Conservation (phyloP, 2,797 vertebrate genomes). For the Gymnoscopelus braueri region DNA sequence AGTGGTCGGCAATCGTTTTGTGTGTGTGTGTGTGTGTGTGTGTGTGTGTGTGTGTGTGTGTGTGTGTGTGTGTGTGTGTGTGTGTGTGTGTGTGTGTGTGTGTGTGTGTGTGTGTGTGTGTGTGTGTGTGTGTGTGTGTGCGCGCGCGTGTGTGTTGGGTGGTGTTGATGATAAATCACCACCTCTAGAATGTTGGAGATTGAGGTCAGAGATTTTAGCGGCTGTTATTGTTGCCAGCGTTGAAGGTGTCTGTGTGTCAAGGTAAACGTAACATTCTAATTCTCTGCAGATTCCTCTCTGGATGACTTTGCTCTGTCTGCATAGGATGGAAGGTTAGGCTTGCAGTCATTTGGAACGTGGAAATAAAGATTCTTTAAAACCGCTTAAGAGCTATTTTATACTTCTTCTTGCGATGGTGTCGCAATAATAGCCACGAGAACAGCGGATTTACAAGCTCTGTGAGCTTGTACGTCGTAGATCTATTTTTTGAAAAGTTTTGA, state of each 20-base stretch:
- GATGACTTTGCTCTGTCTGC: conserved; percentile 48
- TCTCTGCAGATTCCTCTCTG: conserved; percentile 35
- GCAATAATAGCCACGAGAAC: no score
- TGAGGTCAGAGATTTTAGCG: conserved; percentile 57
- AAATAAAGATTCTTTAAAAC: conserved; percentile 1
- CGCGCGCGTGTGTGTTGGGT: no score
- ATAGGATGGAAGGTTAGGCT: conserved; percentile 44
- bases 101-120: conserved; percentile 8
- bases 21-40: conserved; percentile 9
- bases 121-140: conserved; percentile 14
- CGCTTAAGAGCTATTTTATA: no score
- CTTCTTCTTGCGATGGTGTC: no score
- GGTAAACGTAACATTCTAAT: conserved; percentile 47
- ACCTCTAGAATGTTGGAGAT: conserved; percentile 39
- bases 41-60: conserved; percentile 13
- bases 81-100: conserved; percentile 15
- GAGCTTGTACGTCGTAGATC: no score
- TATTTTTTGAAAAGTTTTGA: no score
- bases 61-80: conserved; percentile 13
- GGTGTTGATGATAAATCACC: conserved; percentile 47
- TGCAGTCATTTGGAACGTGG: conserved; percentile 24
- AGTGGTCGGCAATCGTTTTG: conserved; percentile 29
- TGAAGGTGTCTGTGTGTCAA: conserved; percentile 49
- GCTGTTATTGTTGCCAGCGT: conserved; percentile 46
- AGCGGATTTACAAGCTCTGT: no score